These are phyloP conservation scores for Phenganax stokvisi DNA, from an alignment of 92 coral and sea anemone genomes.

Conservation along the genomic window DNA sequence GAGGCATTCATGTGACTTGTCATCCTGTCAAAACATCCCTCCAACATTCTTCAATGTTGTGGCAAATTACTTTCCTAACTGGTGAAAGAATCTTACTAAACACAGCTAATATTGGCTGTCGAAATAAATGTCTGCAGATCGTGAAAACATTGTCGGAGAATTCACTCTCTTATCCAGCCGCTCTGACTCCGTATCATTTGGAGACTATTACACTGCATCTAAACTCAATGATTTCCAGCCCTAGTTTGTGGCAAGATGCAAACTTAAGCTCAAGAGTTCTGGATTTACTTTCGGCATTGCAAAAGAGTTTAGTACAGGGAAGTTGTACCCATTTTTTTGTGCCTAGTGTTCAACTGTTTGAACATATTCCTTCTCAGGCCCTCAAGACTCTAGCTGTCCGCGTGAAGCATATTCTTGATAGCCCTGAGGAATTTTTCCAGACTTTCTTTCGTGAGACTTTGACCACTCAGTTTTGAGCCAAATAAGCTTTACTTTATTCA, in stretches of 20 bases:
- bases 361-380: background rate
- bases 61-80: constrained; percentile 7
- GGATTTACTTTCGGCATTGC: constrained; percentile 28
- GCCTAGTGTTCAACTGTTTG: constrained; percentile 6
- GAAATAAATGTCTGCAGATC: constrained; percentile 35
- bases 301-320: constrained; percentile 16
- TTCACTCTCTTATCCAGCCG: constrained; percentile 4
- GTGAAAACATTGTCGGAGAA: constrained; percentile 18
- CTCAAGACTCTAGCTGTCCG: constrained; percentile 25
- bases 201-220: constrained; percentile 31
- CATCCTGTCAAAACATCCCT: constrained; percentile 13
- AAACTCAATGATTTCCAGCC: constrained; percentile 32
- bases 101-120: constrained; percentile 19
- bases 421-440: constrained; percentile 20
- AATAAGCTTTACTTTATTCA: background rate
- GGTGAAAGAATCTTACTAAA: constrained; percentile 24
- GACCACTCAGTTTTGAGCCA: constrained; percentile 18
- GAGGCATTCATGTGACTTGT: constrained; percentile 22
- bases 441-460: constrained; percentile 5
- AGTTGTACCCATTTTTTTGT: constrained; percentile 23
- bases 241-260: constrained; percentile 22
- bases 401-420: constrained; percentile 22
- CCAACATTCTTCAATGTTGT: constrained; percentile 22
- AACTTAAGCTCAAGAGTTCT: constrained; percentile 7
- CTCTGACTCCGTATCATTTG: constrained; percentile 20